A percentile compares a stretch with the other conserved stretches of the same genome.
Evolutionary conservation across 2,797 vertebrate genomes (phyloP).

Genomic region (Sebastes hubbsi): DNA sequence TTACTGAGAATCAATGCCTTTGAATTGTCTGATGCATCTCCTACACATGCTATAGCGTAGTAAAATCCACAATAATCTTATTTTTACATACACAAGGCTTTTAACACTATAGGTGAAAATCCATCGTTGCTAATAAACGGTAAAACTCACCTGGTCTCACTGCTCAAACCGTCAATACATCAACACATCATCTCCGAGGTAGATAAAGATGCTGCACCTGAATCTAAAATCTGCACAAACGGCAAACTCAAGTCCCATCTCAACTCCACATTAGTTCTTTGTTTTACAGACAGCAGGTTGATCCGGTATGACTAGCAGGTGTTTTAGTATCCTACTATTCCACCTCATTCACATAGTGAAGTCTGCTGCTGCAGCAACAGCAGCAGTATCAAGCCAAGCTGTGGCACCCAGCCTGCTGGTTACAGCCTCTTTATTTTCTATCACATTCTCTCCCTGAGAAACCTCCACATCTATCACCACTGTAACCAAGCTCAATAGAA

Average conservation of each 20-base stretch:
- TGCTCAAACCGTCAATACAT: background rate
- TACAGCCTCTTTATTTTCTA: constrained; percentile 31
- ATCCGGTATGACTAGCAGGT: constrained; percentile 39
- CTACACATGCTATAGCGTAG: background rate
- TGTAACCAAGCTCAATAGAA: constrained; percentile 2
- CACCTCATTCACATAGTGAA: constrained; percentile 15
- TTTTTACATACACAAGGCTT: background rate
- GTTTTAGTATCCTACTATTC: constrained; percentile 34
- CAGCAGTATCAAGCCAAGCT: constrained; percentile 48
- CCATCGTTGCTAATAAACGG: background rate
- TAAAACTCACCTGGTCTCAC: constrained; percentile 13
- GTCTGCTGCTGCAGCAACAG: constrained; percentile 27
- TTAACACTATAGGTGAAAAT: background rate
- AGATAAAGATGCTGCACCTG: background rate
- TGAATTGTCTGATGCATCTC: constrained; percentile 11
- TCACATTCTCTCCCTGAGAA: constrained; percentile 19
- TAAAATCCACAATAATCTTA: background rate
- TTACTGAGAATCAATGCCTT: constrained; percentile 16
- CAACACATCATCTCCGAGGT: background rate
- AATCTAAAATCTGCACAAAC: constrained; percentile 9
- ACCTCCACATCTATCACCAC: constrained; percentile 21
- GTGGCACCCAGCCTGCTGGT: constrained; percentile 33
- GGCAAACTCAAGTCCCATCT: background rate
- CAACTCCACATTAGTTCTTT: background rate
- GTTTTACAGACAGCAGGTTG: constrained; percentile 30